A percentile compares a stretch with the other conserved stretches of the same genome.
Evolutionary conservation across 2,797 vertebrate species (phyloP).

Genomic region (Epinephelus awoara): DNA sequence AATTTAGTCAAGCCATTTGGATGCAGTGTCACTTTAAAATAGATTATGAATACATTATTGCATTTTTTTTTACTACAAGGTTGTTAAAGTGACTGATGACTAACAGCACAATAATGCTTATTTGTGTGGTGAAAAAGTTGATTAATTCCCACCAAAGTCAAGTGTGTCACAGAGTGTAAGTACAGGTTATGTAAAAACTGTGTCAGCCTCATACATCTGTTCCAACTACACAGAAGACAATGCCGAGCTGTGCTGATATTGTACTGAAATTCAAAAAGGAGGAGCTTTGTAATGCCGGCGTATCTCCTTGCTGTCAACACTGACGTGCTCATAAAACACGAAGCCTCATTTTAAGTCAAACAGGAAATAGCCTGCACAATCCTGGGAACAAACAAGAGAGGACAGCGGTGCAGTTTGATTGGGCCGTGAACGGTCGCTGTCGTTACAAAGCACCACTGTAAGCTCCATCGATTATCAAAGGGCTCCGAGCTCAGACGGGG

Average conservation of each 20-base stretch:
- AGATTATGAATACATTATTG: neutral
- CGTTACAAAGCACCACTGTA: conserved; percentile 80
- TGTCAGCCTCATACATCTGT: conserved; percentile 48
- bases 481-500: conserved; percentile 77
- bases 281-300: conserved; percentile 59
- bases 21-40: neutral
- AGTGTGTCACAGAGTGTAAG: conserved; percentile 47
- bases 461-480: conserved; percentile 86
- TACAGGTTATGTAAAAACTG: conserved; percentile 60
- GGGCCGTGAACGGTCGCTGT: conserved; percentile 76
- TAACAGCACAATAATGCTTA: conserved; percentile 12
- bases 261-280: conserved; percentile 49
- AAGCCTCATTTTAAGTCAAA: conserved; percentile 79
- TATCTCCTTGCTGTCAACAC: conserved; percentile 68
- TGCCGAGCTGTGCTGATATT: conserved; percentile 44
- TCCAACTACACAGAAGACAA: conserved; percentile 60
- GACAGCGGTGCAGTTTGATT: conserved; percentile 76
- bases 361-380: conserved; percentile 79
- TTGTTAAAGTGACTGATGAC: conserved; percentile 27
- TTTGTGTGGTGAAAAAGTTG: conserved; percentile 24
- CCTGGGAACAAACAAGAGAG: conserved; percentile 79
- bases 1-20: neutral
- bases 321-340: conserved; percentile 67
- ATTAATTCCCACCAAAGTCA: conserved; percentile 34
- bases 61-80: neutral